These are phyloP conservation scores for Vesta saturnalis DNA, from an alignment of 2,888 invertebrate genomes.

Conservation along the genomic window DNA sequence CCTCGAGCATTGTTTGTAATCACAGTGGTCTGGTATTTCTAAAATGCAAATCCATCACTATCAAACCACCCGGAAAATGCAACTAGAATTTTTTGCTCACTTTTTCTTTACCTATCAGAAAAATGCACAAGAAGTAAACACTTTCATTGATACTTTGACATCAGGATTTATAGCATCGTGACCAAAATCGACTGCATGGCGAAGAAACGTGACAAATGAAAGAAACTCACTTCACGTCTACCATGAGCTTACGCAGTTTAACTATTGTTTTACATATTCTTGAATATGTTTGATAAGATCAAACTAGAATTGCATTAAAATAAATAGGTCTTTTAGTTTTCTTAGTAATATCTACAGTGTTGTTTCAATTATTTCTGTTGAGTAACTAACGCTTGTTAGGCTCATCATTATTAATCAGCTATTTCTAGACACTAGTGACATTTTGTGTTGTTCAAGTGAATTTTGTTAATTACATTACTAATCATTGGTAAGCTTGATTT, in stretches of 20 bases:
- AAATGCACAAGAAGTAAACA: background rate
- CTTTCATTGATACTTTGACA: background rate
- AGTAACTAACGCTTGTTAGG: too few relatives aligned
- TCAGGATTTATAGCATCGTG: constrained; percentile 1
- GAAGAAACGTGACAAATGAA: background rate
- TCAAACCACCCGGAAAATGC: too few relatives aligned
- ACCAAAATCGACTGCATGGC: background rate
- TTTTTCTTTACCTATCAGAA: background rate
- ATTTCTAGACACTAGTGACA: too few relatives aligned
- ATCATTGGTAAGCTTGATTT: too few relatives aligned
- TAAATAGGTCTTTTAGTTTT: too few relatives aligned
- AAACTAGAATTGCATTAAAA: background rate
- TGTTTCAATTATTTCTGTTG: too few relatives aligned
- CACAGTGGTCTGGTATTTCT: too few relatives aligned
- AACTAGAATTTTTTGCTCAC: background rate
- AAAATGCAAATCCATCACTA: too few relatives aligned
- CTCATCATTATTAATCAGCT: too few relatives aligned
- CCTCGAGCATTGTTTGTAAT: background rate
- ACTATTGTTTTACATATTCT: background rate
- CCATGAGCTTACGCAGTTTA: background rate
- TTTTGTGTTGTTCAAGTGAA: too few relatives aligned
- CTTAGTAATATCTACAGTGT: too few relatives aligned
- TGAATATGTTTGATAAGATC: background rate
- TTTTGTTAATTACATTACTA: too few relatives aligned
- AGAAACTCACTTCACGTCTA: background rate